phyloP scores from a whole-genome alignment of 2,113 vertebrate species.

The Puntigrus tetrazona region DNA sequence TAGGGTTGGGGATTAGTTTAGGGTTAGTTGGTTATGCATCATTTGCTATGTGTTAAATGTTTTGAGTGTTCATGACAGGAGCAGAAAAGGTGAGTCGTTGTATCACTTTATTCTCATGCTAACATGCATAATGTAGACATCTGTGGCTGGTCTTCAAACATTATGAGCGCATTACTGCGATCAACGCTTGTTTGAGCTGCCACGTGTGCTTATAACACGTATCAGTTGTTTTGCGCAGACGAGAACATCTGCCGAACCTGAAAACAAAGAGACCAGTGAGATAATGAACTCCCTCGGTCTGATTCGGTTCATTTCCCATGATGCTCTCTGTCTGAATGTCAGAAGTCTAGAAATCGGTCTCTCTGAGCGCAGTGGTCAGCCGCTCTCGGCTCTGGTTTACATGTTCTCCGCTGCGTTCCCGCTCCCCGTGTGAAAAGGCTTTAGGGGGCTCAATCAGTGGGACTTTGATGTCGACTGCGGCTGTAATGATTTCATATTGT shows the following conservation, averaged over 20 bases:
- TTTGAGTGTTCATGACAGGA: not conserved
- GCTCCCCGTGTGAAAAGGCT: conserved; percentile 81
- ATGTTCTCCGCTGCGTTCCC: conserved; percentile 59
- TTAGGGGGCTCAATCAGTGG: conserved; percentile 84
- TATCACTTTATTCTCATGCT: not conserved
- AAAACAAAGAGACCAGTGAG: not conserved
- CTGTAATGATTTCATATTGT: conserved; percentile 93
- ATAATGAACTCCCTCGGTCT: not conserved
- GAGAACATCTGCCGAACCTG: not conserved
- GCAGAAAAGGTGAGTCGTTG: not conserved
- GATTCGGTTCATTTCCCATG: not conserved
- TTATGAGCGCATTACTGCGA: no score
- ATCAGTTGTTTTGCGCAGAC: not conserved
- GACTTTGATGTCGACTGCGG: conserved; percentile 88
- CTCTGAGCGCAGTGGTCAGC: conserved; percentile 26
- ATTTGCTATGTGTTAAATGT: no score
- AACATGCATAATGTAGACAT: not conserved
- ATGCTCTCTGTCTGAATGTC: conserved; percentile 58
- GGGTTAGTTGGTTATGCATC: no score
- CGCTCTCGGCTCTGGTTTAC: conserved; percentile 71
- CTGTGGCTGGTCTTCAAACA: not conserved
- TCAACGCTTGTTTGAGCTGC: not conserved
- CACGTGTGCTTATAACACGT: not conserved
- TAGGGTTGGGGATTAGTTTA: no score
- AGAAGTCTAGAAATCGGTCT: conserved; percentile 71